Base-by-base conservation (phyloP, 1,140 invertebrate genomes). In the Drosophila oshimai region DNA sequence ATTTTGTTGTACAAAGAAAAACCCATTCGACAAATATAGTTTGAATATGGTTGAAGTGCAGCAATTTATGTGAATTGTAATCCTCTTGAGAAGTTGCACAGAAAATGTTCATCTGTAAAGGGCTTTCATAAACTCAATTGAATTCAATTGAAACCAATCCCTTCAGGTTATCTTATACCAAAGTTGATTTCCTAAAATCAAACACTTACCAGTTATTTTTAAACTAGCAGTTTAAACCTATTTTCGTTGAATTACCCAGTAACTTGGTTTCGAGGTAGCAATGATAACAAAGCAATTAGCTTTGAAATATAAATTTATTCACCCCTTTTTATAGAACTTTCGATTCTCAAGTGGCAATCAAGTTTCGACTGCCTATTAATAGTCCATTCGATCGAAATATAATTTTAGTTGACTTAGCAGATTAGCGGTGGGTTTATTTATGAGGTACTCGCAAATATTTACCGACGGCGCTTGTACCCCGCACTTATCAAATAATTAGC, bases 291-390 rank as follows among this genome's bases (percentile, higher is more conserved):
- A 36, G 20, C 18, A 65, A 64, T 65, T 41, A 41, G 18, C n/a
- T 33, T 42, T 18, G 13, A 44, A 44, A 3, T 31, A 18, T 13
- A 29, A 39, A 31, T 45, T n/a, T 31, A 36, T 34, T 41, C 39
- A 44, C 1, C n/a, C 3, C 4, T n/a, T 44, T 28, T 24, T 4
- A 33, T 71, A 61, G 47, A 37, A 71, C 10, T 7, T 29, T 20
- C 0, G 6, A 7, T 17, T 45, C 17, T 72, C 20, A 61, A 72
- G 69, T 71, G 69, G 46, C 69, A 72, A 72, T 72, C 68, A 72
- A 71, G 41, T 60, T 34, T 22, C 4, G 12, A 24, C 26, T 18
- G 34, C 12, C 65, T 58, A 71, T 58, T 34, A 31, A 58, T 70
- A 71, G 28, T 6, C 24, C 17, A 22, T 26, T 26, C 68, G 51